Evolutionary conservation across 2,888 invertebrate species (phyloP).

Genomic region (Lottia scabra): DNA sequence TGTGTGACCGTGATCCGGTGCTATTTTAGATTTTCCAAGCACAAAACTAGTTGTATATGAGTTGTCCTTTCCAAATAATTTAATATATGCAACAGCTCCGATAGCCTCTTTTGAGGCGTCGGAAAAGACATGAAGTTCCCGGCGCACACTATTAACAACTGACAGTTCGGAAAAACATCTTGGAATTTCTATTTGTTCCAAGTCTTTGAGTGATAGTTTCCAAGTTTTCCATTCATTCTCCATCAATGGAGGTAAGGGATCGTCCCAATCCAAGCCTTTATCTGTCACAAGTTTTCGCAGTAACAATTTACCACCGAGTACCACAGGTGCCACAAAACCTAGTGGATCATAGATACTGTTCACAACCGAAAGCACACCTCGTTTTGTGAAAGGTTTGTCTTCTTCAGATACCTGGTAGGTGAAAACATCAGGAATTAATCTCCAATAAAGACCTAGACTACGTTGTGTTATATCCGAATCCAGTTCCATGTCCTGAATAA

Average conservation of each 20-base stretch:
- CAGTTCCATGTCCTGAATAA: slow-evolving; percentile 14
- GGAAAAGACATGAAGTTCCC: not conserved
- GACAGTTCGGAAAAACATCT: not conserved
- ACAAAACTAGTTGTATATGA: not conserved
- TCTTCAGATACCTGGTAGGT: slow-evolving; percentile 9
- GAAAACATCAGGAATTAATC: slow-evolving; percentile 11
- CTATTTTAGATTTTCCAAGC: not conserved
- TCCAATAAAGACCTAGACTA: slow-evolving; percentile 20
- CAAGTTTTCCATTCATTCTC: not conserved
- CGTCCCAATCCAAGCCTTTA: not conserved
- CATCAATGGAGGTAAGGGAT: not conserved
- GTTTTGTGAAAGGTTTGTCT: slow-evolving; percentile 18
- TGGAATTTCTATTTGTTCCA: not conserved
- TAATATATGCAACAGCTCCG: not conserved
- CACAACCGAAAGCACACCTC: slow-evolving; percentile 21
- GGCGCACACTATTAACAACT: not conserved
- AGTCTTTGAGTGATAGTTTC: not conserved
- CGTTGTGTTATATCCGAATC: slow-evolving; percentile 5
- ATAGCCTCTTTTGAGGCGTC: not conserved
- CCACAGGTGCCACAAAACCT: slow-evolving; percentile 15
- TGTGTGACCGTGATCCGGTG: slow-evolving; percentile 1
- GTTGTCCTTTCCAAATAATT: not conserved
- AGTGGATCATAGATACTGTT: slow-evolving; percentile 24
- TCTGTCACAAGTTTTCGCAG: not conserved
- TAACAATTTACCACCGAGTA: not conserved